A percentile compares a stretch with the other conserved stretches of the same genome.
These are phyloP conservation scores for Nylanderia fulva DNA, from an alignment of 1,140 invertebrate species.

Conservation along the genomic window DNA sequence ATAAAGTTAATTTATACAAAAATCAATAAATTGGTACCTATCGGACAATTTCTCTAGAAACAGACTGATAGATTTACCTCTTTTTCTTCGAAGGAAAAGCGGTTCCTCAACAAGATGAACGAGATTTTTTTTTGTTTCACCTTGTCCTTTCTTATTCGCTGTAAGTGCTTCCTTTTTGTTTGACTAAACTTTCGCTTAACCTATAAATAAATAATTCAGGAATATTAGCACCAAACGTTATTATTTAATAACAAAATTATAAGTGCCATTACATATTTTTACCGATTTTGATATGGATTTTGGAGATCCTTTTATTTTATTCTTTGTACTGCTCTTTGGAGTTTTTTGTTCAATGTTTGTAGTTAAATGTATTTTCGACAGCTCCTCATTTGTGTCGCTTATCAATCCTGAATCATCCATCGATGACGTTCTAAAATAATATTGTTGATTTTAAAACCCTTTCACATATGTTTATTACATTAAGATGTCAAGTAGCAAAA, in stretches of 20 bases:
- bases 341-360: constrained; percentile 74
- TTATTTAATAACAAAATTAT: background rate
- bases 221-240: background rate
- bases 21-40: background rate
- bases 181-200: constrained; percentile 36
- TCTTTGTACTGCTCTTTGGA: background rate
- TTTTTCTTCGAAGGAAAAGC: background rate
- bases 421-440: constrained; percentile 58
- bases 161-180: background rate
- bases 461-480: background rate
- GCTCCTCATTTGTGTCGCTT: constrained; percentile 48
- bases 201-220: constrained; percentile 28
- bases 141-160: background rate
- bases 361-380: constrained; percentile 77
- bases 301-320: background rate
- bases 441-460: background rate
- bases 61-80: background rate
- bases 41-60: background rate
- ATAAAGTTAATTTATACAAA: no score
- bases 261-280: background rate
- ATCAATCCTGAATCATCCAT: constrained; percentile 2
- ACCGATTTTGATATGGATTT: constrained; percentile 3
- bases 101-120: background rate
- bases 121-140: background rate
- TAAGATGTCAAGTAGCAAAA: background rate